Percentiles rank a stretch among this genome's conserved stretches.
phyloP scores from a whole-genome alignment of 2,888 invertebrate genomes.

The Aquatica leii region DNA sequence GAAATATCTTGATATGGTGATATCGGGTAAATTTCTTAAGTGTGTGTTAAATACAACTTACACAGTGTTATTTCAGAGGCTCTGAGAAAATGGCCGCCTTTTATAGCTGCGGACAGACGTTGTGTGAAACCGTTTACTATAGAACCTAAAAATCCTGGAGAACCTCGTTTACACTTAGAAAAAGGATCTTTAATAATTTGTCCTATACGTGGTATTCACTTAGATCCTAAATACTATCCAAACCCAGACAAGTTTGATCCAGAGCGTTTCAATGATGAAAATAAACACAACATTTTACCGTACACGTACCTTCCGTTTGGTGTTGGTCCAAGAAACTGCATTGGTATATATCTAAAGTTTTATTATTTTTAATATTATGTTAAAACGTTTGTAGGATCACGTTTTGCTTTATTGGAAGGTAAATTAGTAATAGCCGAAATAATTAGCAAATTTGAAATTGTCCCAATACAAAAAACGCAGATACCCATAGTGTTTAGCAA shows the following conservation, averaged over 20 bases:
- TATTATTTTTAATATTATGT: neutral
- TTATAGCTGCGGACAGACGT: conserved; percentile 37
- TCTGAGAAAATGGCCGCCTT: conserved; percentile 48
- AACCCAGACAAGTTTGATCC: conserved; percentile 53
- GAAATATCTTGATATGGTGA: conserved; percentile 10
- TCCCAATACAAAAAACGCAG: conserved; percentile 44
- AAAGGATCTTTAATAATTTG: conserved; percentile 37
- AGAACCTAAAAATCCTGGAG: conserved; percentile 31
- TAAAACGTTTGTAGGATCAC: conserved; percentile 26
- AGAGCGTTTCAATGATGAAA: conserved; percentile 62
- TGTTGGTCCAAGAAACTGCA: conserved; percentile 46
- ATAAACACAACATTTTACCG: conserved; percentile 42
- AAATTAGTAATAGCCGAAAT: conserved; percentile 47
- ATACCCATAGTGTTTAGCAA: conserved; percentile 45
- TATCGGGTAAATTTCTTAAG: neutral
- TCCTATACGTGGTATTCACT: conserved; percentile 47
- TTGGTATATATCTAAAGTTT: too few relatives aligned
- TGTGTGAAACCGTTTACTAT: conserved; percentile 43
- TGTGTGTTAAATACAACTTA: neutral
- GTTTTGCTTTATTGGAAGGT: conserved; percentile 50
- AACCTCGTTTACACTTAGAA: conserved; percentile 36
- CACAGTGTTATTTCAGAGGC: conserved; percentile 40
- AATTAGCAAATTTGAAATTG: conserved; percentile 46
- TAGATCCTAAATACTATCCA: conserved; percentile 47
- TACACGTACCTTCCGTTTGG: too few relatives aligned